Conservation (phyloP, 1,140 invertebrate genomes). For the Palaemon carinicauda region DNA sequence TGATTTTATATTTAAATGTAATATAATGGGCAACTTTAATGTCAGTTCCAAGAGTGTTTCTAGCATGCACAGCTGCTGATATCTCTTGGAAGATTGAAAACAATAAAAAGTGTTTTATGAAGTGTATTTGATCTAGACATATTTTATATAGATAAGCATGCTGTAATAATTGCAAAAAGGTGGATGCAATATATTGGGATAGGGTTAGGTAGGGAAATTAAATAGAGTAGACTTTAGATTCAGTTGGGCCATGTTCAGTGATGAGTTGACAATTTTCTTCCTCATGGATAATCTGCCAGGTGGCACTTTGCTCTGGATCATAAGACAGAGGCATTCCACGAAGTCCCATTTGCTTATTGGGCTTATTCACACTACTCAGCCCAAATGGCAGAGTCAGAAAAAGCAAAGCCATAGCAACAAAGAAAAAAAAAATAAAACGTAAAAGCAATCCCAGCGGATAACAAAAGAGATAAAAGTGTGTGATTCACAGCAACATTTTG, state of each 20-base stretch:
- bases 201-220: conserved; percentile 29
- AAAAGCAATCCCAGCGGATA: background rate
- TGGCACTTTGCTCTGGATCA: conserved; percentile 59
- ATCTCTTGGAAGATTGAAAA: background rate
- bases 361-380: conserved; percentile 53
- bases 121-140: background rate
- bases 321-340: conserved; percentile 54
- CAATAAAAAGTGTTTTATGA: background rate
- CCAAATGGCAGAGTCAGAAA: background rate
- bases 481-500: background rate
- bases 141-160: conserved; percentile 22
- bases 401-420: background rate
- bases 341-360: conserved; percentile 45
- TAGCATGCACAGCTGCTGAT: conserved; percentile 36
- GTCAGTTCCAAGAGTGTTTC: background rate
- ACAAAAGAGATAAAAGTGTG: background rate
- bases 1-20: background rate
- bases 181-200: background rate
- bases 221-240: conserved; percentile 60
- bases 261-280: conserved; percentile 58
- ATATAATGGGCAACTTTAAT: too few species aligned
- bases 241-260: conserved; percentile 58
- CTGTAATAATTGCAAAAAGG: conserved; percentile 25
- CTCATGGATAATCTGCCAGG: conserved; percentile 59
- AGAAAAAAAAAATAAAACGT: background rate